A percentile compares a stretch with the other conserved stretches of the same genome.
Evolutionary conservation across 2,888 invertebrate genomes (phyloP).

Genomic region (Polyploca ridens): DNA sequence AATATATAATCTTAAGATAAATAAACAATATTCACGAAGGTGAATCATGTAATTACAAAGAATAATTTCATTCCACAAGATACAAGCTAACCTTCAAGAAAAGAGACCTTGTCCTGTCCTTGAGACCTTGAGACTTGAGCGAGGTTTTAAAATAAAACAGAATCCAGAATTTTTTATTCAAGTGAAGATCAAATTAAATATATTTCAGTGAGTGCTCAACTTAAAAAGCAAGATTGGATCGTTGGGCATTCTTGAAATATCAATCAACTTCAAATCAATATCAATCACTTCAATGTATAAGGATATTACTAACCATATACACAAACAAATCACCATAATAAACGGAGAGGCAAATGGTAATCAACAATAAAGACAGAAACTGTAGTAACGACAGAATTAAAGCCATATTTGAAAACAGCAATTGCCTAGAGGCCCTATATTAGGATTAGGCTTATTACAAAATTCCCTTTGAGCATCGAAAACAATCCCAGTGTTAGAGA

Average conservation of each 20-base stretch:
- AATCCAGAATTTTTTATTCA: slow-evolving; percentile 17
- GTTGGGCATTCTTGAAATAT: neutral
- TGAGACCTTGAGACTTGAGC: slow-evolving; percentile 40
- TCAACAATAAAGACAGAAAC: too few species aligned
- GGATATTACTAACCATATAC: too few species aligned
- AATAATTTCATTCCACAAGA: slow-evolving; percentile 39
- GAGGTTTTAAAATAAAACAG: slow-evolving; percentile 31
- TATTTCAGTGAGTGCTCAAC: neutral
- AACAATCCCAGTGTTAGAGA: slow-evolving; percentile 21
- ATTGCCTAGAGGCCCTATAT: slow-evolving; percentile 13
- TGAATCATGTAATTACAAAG: slow-evolving; percentile 39
- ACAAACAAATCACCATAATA: neutral
- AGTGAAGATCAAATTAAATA: neutral
- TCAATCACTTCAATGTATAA: too few species aligned
- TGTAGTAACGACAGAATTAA: neutral
- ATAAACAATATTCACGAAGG: slow-evolving; percentile 25
- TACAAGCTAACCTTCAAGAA: slow-evolving; percentile 47
- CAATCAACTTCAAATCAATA: neutral
- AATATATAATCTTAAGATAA: neutral
- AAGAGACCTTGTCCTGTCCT: slow-evolving; percentile 52
- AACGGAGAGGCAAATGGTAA: neutral
- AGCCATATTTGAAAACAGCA: neutral
- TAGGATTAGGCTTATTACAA: slow-evolving; percentile 9
- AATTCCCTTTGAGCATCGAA: neutral
- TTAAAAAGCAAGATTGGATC: neutral